Evolutionary conservation across 2,797 vertebrate species (phyloP), one percentile per base, ranked within the genome.

Genomic region (Lithobates pipiens): DNA sequence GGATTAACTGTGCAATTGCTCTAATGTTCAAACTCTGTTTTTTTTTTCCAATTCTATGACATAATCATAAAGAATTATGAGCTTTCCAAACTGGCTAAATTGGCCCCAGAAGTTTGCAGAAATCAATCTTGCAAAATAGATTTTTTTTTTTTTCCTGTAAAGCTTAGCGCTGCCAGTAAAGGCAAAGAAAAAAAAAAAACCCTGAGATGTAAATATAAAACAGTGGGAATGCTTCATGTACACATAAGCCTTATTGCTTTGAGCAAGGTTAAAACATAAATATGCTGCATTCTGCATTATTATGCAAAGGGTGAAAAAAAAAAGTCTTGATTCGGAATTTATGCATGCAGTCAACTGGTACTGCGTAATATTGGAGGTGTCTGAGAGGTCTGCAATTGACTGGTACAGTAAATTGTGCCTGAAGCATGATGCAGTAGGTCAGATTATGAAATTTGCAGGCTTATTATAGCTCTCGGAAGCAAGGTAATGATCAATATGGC

Each of bases 41-140:
- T 93, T 93, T 93, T 88, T 88, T 91, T 88, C 92, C 93, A 93
- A 93, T 94, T 92, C 90, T 92, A 93, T 85, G 77, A 93, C 92
- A 91, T 92, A 91, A 94, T 93, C 91, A 92, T 93, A 93, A 94
- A 94, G 0, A 76, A 91, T 88, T 71, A 89, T 88, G 82, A 87
- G 90, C 91, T 89, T 91, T 88, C 89, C 83, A 91, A 89, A 91
- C 86, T 79, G 90, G 91, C 75, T 89, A 76, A 89, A 93, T 92
- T 92, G 90, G 87, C 91, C 86, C 83, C 88, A 89, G 91, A 89
- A 92, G 90, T 92, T 94, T 91, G 61, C 21, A 88, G 80, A 76
- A 86, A 93, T 94, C 92, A 90, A 88, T 94, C 91, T 92, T 82
- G 76, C 46, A 39, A 65, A 87, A 65, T 29, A 75, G 61, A 79